Percentiles rank a stretch among this genome's conserved stretches.
phyloP scores from a whole-genome alignment of 2,888 invertebrate genomes.

The Ectemnius continuus region DNA sequence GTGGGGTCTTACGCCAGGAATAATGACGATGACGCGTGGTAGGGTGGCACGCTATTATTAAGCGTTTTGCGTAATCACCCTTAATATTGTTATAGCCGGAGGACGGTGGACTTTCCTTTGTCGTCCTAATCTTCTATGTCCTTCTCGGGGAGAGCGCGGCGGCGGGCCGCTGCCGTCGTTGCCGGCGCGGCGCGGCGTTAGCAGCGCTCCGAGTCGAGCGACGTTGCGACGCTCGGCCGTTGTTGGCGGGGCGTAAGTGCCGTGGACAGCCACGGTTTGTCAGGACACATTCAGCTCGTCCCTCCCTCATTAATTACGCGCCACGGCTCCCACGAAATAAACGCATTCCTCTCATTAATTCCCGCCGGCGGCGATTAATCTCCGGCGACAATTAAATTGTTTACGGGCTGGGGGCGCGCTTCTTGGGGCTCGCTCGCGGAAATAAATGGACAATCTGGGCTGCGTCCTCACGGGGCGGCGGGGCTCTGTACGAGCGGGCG shows the following conservation, averaged over 20 bases:
- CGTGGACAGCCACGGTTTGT: conserved; percentile 59
- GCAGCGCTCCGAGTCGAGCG: too few relatives aligned
- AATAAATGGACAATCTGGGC: conserved; percentile 52
- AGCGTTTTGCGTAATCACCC: conserved; percentile 65
- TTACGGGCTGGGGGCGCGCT: conserved; percentile 46
- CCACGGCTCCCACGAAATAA: conserved; percentile 58
- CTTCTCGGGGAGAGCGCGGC: conserved; percentile 4
- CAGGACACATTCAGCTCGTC: conserved; percentile 58
- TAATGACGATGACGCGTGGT: conserved; percentile 24
- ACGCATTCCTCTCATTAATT: conserved; percentile 69
- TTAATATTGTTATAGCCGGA: conserved; percentile 47
- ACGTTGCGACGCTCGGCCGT: conserved; percentile 3
- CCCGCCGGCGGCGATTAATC: conserved; percentile 63
- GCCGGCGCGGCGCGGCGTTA: conserved; percentile 26
- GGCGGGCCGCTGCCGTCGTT: conserved; percentile 25
- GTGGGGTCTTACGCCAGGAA: not conserved
- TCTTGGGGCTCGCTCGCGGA: conserved; percentile 42
- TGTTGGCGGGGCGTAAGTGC: conserved; percentile 45
- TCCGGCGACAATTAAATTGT: conserved; percentile 63
- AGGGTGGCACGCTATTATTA: conserved; percentile 39
- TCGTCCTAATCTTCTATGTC: conserved; percentile 38
- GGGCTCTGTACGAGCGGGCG: not conserved
- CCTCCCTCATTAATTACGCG: conserved; percentile 66
- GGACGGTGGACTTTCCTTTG: conserved; percentile 62
- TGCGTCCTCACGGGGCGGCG: conserved; percentile 3